Conservation (phyloP, 2,888 invertebrate species). For the Anaspis maculata region DNA sequence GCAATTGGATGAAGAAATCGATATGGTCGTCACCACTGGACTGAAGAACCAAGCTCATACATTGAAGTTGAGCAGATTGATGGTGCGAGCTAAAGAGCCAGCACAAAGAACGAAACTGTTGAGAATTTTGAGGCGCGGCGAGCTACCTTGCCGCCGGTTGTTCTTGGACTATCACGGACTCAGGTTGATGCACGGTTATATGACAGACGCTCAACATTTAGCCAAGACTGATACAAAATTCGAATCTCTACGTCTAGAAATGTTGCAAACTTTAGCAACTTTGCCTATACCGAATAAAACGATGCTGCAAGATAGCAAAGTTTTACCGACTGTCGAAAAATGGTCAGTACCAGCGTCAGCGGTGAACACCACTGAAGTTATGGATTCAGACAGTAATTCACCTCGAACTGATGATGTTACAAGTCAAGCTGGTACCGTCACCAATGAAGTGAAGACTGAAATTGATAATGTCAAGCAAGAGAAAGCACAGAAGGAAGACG, state of each 20-base stretch:
- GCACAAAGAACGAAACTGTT: conserved; percentile 69
- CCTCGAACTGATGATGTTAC: conserved; percentile 23
- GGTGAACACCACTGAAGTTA: conserved; percentile 37
- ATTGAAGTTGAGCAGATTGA: conserved; percentile 77
- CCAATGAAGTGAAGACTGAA: neutral
- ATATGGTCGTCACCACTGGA: conserved; percentile 66
- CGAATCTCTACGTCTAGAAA: conserved; percentile 49
- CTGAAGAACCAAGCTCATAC: conserved; percentile 87
- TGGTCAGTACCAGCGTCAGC: conserved; percentile 56
- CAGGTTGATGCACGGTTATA: conserved; percentile 85
- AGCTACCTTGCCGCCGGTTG: conserved; percentile 72
- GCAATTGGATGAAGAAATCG: conserved; percentile 83
- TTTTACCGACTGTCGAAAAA: conserved; percentile 73
- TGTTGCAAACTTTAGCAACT: conserved; percentile 70
- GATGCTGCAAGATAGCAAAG: conserved; percentile 85
- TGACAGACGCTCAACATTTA: conserved; percentile 59
- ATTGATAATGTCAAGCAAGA: conserved; percentile 1
- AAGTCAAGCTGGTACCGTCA: neutral
- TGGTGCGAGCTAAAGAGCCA: conserved; percentile 83
- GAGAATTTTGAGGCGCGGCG: conserved; percentile 68
- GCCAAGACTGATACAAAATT: conserved; percentile 31
- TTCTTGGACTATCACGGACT: conserved; percentile 93
- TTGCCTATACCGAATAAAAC: conserved; percentile 92
- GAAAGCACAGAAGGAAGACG: conserved; percentile 7
- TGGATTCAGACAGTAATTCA: conserved; percentile 39